Base-by-base conservation (phyloP, 2,888 invertebrate genomes). In the Coelinius sp. region DNA sequence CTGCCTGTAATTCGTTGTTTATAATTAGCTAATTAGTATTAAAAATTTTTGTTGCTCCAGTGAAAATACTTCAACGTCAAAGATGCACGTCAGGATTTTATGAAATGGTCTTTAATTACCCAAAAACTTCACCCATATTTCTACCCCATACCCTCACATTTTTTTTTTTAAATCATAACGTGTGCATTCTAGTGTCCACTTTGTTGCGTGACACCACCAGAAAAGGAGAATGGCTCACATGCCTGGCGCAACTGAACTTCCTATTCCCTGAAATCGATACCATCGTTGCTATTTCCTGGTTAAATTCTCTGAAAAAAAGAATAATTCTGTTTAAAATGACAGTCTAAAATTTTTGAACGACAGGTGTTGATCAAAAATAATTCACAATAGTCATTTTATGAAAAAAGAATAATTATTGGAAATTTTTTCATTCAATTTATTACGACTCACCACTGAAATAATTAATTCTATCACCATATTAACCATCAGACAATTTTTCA, bases 131-230 rank as follows among this genome's bases (percentile, higher is more conserved):
- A 20, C 59, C 59, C 59, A 59, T 14, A 35, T 35, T 59, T 31
- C 31, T 14, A n/a, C 10, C 31, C n/a, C 31, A n/a, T 8, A n/a
- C 12, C 31, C 24, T 52, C 22, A n/a, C 22, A 17, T 68, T 68
- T 27, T 68, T 62, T 56, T 56, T 56, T 69, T 27, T 20, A 62
- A 44, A 46, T 59, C 22, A 46, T 46, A 41, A 67, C 52, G 67
- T 67, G 71, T 49, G 71, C 70, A 41, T 38, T 65, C 41, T 64
- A 41, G 38, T 70, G 65, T 63, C 62, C 63, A 67, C 27, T 67
- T 35, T 44, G n/a, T 72, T 44, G 72, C 72, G 72, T 72, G 72
- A 72, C 72, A 44, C 12, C n/a, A 8, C 14, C n/a, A 27, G 8
- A 8, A 14, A 0, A 3, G 10, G 35, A 10, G 20, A 20, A 3